Base-by-base conservation (phyloP, 1,140 invertebrate genomes). In the Pseudomyrmex concolor region DNA sequence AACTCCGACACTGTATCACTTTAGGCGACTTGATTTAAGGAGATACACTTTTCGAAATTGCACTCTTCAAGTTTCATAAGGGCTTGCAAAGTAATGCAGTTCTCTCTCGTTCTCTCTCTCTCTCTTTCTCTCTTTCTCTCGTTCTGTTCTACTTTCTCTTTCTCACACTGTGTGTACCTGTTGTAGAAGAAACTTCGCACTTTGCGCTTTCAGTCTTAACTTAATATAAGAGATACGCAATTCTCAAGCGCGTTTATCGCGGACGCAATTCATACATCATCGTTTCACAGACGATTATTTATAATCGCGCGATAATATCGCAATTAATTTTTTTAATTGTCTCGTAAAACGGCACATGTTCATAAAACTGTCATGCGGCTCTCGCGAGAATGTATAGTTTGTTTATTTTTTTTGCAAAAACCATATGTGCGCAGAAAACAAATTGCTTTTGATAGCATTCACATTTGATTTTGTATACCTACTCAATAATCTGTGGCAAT, bases 21-120 rank as follows among this genome's bases (percentile, higher is more conserved):
- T 78, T 59, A 19, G 43, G 15, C n/a, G 76, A 70, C 76, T 80
- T 70, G 76, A 80, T 80, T 71, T 71, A 71, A 80, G 66, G 76
- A 80, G 76, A 70, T 48, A 59, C 54, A 50, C 73, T 59, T 67
- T 34, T 76, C 71, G 55, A 76, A 57, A 68, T 60, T 78, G n/a
- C 64, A 13, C 19, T 62, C 34, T 43, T 76, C 62, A 57, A 19
- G 64, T n/a, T 45, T 68, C 81, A 55, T 66, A 77, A 77, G 62
- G 73, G 48, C 60, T 9, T 51, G 73, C 73, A 66, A 66, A 67
- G 4, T 66, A 76, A 76, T 76, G 51, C 74, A 64, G 60, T 55
- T 72, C 57, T 50, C 25, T 15, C 12, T 9, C 15, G 5, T 22
- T 25, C 34, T 15, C 68, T 34, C 34, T 34, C 34, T 34, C 25